phyloP scores from a whole-genome alignment of 2,888 invertebrate genomes.

The Pterobdella sp. region DNA sequence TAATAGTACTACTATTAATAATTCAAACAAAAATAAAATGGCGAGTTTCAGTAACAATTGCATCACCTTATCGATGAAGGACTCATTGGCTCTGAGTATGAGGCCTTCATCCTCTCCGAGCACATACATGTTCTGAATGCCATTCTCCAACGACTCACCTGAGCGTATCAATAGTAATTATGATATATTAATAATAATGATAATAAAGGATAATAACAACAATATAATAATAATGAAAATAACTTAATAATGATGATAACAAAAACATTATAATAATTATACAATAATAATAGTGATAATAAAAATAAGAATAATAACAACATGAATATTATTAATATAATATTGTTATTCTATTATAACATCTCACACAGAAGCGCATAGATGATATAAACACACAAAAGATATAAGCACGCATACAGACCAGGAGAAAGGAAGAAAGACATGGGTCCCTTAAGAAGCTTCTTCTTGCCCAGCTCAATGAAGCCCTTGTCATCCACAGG shows the following conservation, averaged over 20 bases:
- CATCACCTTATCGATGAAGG: slow-evolving; percentile 46
- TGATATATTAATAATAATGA: no score
- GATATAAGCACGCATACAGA: background rate
- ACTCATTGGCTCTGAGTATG: slow-evolving; percentile 52
- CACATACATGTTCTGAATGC: slow-evolving; percentile 53
- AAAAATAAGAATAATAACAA: no score
- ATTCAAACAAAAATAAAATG: background rate
- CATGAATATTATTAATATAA: background rate
- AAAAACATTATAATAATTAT: no score
- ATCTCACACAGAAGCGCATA: no score
- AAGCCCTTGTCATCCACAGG: slow-evolving; percentile 49
- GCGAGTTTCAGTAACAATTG: background rate
- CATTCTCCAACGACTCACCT: slow-evolving; percentile 53
- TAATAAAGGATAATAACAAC: no score
- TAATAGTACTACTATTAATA: no score
- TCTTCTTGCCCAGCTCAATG: slow-evolving; percentile 53
- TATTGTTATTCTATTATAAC: background rate
- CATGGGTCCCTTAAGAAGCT: slow-evolving; percentile 54
- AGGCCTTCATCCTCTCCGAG: slow-evolving; percentile 54
- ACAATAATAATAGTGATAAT: no score
- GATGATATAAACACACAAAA: no score
- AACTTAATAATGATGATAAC: no score
- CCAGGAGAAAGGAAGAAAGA: slow-evolving; percentile 52
- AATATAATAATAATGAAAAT: no score
- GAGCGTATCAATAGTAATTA: no score